A percentile compares a stretch with the other conserved stretches of the same genome.
phyloP scores from a whole-genome alignment of 2,888 invertebrate genomes.

The Tanypteryx hageni region DNA sequence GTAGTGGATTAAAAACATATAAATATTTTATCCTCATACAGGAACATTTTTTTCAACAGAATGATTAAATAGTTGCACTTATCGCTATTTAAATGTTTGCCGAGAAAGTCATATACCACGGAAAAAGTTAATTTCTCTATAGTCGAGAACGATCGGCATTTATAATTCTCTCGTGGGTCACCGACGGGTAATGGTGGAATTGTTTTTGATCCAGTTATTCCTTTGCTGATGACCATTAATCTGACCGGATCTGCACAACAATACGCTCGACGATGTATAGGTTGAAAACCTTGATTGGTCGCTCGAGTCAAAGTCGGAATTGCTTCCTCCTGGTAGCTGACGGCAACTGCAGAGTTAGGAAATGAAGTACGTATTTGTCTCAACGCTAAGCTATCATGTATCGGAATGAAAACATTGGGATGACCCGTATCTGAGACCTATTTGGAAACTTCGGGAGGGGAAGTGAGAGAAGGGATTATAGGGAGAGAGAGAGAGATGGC shows the following conservation, averaged over 20 bases:
- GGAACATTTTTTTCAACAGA: too few species aligned
- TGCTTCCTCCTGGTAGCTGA: neutral
- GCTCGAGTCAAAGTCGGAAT: neutral
- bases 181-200: neutral
- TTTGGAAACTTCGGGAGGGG: constrained; percentile 15
- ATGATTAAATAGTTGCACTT: too few species aligned
- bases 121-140: neutral
- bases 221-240: neutral
- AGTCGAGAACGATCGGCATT: neutral
- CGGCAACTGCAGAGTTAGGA: neutral
- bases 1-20: too few species aligned
- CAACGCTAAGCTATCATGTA: constrained; percentile 41
- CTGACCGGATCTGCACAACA: neutral
- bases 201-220: constrained; percentile 1
- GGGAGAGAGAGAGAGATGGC: neutral
- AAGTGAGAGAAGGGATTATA: neutral
- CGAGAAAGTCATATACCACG: neutral
- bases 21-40: too few species aligned
- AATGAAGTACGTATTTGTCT: neutral
- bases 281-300: constrained; percentile 4
- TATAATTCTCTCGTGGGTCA: neutral
- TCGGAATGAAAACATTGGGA: constrained; percentile 13
- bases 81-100: neutral
- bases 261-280: neutral
- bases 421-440: constrained; percentile 55